A percentile compares a stretch with the other conserved stretches of the same genome.
Conservation (phyloP, 2,888 invertebrate genomes). For the Willowsia nigromaculata region DNA sequence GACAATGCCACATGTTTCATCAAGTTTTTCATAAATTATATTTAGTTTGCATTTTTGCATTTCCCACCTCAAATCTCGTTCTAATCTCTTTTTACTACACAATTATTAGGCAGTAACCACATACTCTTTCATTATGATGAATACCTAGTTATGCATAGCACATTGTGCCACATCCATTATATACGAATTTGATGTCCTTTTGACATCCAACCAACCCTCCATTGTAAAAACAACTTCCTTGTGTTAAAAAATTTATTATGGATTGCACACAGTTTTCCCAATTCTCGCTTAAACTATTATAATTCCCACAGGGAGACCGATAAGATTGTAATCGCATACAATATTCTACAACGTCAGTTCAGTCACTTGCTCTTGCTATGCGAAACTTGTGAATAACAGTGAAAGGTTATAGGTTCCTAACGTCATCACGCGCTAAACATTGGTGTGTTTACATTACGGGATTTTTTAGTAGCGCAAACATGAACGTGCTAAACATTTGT, state of each 20-base stretch:
- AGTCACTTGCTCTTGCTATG: too few species aligned
- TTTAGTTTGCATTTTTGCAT: too few species aligned
- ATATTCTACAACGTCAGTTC: not conserved
- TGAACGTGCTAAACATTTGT: constrained; percentile 39
- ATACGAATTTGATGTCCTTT: not conserved
- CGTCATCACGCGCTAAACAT: not conserved
- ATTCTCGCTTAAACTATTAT: not conserved
- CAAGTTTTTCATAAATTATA: too few species aligned
- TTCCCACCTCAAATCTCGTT: too few species aligned
- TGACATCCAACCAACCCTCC: too few species aligned
- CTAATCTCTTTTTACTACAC: too few species aligned
- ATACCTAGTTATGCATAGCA: too few species aligned
- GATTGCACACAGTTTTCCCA: not conserved
- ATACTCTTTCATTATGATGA: too few species aligned
- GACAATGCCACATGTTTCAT: too few species aligned
- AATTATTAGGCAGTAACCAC: too few species aligned
- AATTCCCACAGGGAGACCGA: constrained; percentile 35
- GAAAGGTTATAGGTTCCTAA: not conserved
- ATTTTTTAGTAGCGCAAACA: constrained; percentile 39
- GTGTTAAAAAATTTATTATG: not conserved
- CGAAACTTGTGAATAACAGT: too few species aligned
- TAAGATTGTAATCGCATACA: constrained; percentile 50
- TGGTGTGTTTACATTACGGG: constrained; percentile 41
- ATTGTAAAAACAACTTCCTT: not conserved
- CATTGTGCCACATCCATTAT: too few species aligned